Evolutionary conservation across 2,113 vertebrate genomes (phyloP).

Genomic region (Oncorhynchus kisutch): DNA sequence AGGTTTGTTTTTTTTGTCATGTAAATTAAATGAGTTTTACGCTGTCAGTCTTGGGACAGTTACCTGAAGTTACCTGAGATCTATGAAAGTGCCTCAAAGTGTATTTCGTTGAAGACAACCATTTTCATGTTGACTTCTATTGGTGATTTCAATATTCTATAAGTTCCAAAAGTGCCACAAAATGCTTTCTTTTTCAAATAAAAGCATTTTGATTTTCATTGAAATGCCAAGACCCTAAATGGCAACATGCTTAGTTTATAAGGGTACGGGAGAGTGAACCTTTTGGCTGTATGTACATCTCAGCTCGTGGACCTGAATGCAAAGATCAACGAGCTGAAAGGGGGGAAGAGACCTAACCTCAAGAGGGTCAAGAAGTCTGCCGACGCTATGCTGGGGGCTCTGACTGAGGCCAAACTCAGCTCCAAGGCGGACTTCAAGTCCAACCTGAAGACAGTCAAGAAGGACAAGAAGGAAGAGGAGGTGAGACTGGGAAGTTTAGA

Average conservation of each 20-base stretch:
- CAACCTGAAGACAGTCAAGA: constrained; percentile 22
- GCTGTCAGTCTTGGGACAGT: too few species aligned
- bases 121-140: too few species aligned
- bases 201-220: too few species aligned
- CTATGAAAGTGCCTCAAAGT: neutral
- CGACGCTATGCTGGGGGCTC: constrained; percentile 59
- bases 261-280: too few species aligned
- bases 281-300: constrained; percentile 24
- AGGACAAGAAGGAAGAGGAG: constrained; percentile 70
- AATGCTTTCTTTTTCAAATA: too few species aligned
- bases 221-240: too few species aligned
- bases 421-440: constrained; percentile 70
- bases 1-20: constrained; percentile 64
- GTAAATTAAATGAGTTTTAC: constrained; percentile 52
- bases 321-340: constrained; percentile 63
- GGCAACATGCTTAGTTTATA: too few species aligned
- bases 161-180: neutral
- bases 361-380: constrained; percentile 56
- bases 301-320: constrained; percentile 56
- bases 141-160: too few species aligned
- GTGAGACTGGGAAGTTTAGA: constrained; percentile 26
- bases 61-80: constrained; percentile 36
- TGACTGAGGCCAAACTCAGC: constrained; percentile 59
- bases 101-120: constrained; percentile 13
- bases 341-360: constrained; percentile 60